Conservation (phyloP, 2,888 invertebrate genomes). For the Cerastis leucographa region DNA sequence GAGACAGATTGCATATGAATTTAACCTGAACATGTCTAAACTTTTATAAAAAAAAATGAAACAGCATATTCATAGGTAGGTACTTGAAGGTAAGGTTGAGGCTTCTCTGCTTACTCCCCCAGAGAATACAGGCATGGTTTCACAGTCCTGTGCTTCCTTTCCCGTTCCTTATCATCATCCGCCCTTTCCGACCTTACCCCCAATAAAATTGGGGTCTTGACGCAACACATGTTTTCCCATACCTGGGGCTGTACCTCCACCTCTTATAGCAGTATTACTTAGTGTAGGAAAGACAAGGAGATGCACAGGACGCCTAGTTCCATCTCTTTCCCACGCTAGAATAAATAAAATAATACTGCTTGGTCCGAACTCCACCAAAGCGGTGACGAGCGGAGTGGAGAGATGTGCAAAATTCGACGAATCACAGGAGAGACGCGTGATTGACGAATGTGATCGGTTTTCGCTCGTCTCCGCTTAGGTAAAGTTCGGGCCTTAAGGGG, state of each 20-base stretch:
- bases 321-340: background rate
- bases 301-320: too few relatives aligned
- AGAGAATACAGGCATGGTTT: constrained; percentile 20
- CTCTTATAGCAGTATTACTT: background rate
- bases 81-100: background rate
- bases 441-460: background rate
- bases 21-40: background rate
- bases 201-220: background rate
- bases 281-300: too few relatives aligned
- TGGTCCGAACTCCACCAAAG: background rate
- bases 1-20: background rate
- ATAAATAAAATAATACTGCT: background rate
- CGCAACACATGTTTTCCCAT: background rate
- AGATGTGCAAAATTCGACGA: background rate
- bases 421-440: background rate
- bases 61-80: too few relatives aligned
- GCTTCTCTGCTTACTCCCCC: constrained; percentile 30
- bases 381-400: background rate
- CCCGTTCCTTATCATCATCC: background rate
- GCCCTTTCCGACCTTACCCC: background rate
- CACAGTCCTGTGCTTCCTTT: background rate
- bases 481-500: background rate
- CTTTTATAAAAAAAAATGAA: background rate
- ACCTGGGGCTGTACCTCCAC: background rate
- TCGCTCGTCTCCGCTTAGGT: background rate